Evolutionary conservation across 2,888 invertebrate species (phyloP).

Genomic region (Polydrusus pterygomalis): DNA sequence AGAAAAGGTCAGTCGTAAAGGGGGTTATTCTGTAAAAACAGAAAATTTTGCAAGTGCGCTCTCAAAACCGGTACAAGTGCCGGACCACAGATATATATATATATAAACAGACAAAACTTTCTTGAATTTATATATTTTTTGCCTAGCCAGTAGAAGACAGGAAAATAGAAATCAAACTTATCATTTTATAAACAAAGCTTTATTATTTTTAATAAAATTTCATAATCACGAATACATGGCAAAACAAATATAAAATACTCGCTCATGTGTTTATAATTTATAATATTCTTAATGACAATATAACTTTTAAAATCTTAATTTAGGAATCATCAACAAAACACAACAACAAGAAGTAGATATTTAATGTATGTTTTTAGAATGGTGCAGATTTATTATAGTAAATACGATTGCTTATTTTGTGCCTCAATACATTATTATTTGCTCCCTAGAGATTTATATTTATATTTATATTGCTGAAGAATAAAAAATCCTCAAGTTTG

Average conservation of each 20-base stretch:
- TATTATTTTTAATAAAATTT: conserved; percentile 40
- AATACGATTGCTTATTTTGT: conserved; percentile 55
- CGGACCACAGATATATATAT: too few relatives aligned
- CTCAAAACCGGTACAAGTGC: too few relatives aligned
- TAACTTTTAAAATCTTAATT: conserved; percentile 20
- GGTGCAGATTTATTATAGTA: conserved; percentile 49
- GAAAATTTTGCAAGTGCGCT: too few relatives aligned
- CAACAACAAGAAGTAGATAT: conserved; percentile 33
- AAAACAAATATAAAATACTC: conserved; percentile 44
- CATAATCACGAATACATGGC: conserved; percentile 44
- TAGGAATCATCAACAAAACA: conserved; percentile 42
- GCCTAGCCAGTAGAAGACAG: background rate
- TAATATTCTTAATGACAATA: conserved; percentile 20
- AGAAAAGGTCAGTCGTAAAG: too few relatives aligned
- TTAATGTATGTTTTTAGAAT: conserved; percentile 25
- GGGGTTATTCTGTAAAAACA: too few relatives aligned
- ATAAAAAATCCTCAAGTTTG: conserved; percentile 39
- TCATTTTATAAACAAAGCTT: conserved; percentile 42
- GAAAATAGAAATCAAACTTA: conserved; percentile 14
- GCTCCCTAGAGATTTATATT: conserved; percentile 53
- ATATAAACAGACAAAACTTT: too few relatives aligned
- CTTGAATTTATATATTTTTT: too few relatives aligned
- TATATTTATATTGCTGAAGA: conserved; percentile 56
- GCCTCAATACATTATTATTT: conserved; percentile 50
- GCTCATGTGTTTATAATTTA: conserved; percentile 38